These are phyloP conservation scores for Dendrolimus houi DNA, from an alignment of 2,888 invertebrate species.

Conservation along the genomic window DNA sequence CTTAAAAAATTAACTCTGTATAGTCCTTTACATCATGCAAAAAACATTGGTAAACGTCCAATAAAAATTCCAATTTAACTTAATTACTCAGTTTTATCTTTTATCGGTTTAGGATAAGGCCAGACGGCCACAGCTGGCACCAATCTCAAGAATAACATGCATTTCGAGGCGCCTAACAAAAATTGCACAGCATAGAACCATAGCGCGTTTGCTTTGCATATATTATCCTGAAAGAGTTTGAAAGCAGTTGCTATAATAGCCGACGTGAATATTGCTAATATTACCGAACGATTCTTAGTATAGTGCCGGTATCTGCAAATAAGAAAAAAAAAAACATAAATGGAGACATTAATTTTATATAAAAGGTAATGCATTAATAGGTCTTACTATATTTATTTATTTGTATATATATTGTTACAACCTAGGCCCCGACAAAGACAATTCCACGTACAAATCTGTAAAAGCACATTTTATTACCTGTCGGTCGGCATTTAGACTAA, in stretches of 20 bases:
- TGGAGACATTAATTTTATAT: neutral
- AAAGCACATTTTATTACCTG: too few relatives aligned
- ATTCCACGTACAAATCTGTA: too few relatives aligned
- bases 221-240: slow-evolving; percentile 23
- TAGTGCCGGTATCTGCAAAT: slow-evolving; percentile 58
- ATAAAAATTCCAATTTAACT: too few relatives aligned
- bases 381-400: too few relatives aligned
- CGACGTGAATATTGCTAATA: slow-evolving; percentile 33
- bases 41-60: too few relatives aligned
- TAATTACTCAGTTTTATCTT: too few relatives aligned
- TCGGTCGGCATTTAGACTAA: too few relatives aligned
- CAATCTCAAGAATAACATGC: slow-evolving; percentile 32
- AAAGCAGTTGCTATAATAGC: slow-evolving; percentile 17
- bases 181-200: slow-evolving; percentile 32
- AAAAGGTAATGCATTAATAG: too few relatives aligned
- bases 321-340: slow-evolving; percentile 2
- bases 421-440: too few relatives aligned
- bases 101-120: slow-evolving; percentile 23
- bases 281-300: slow-evolving; percentile 40
- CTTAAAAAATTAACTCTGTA: too few relatives aligned
- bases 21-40: too few relatives aligned
- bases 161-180: slow-evolving; percentile 26
- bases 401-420: too few relatives aligned
- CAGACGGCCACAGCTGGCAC: slow-evolving; percentile 38
- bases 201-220: slow-evolving; percentile 23